Evolutionary conservation across 2,797 vertebrate species (phyloP).

Genomic region (Brachymystax lenok): DNA sequence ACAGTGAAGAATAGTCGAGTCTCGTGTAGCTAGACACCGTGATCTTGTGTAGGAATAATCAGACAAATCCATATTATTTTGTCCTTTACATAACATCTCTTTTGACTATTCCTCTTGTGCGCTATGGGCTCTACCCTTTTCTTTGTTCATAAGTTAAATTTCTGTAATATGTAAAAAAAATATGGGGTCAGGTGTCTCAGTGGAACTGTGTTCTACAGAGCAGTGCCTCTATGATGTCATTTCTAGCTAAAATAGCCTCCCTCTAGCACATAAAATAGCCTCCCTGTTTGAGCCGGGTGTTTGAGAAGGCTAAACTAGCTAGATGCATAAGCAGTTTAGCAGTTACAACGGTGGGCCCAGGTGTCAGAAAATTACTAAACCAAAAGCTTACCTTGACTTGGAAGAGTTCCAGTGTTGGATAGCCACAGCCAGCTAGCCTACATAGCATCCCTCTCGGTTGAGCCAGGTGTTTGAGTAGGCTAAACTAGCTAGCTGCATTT

Average conservation of each 20-base stretch:
- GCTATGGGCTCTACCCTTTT: neutral
- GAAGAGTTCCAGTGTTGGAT: too few relatives aligned
- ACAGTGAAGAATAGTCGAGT: slow-evolving; percentile 10
- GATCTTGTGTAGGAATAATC: neutral
- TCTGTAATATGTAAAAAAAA: slow-evolving; percentile 20
- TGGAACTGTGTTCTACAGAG: slow-evolving; percentile 52
- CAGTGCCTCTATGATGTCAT: slow-evolving; percentile 72
- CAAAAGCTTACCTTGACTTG: too few relatives aligned
- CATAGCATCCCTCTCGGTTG: too few relatives aligned
- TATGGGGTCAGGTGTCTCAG: slow-evolving; percentile 74
- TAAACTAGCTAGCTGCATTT: too few relatives aligned
- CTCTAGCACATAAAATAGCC: slow-evolving; percentile 59
- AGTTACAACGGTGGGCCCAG: too few relatives aligned
- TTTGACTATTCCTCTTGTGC: neutral
- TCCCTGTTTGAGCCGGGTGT: slow-evolving; percentile 62
- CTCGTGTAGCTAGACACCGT: too few relatives aligned
- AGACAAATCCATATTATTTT: neutral
- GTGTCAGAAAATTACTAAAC: too few relatives aligned
- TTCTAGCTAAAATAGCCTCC: slow-evolving; percentile 73
- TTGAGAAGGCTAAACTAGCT: too few relatives aligned
- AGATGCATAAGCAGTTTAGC: slow-evolving; percentile 63
- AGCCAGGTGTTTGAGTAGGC: too few relatives aligned
- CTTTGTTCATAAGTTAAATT: neutral
- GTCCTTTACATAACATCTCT: neutral
- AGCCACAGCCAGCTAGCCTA: too few relatives aligned